Conservation (phyloP, 2,113 vertebrate genomes). For the Mohoua ochrocephala region DNA sequence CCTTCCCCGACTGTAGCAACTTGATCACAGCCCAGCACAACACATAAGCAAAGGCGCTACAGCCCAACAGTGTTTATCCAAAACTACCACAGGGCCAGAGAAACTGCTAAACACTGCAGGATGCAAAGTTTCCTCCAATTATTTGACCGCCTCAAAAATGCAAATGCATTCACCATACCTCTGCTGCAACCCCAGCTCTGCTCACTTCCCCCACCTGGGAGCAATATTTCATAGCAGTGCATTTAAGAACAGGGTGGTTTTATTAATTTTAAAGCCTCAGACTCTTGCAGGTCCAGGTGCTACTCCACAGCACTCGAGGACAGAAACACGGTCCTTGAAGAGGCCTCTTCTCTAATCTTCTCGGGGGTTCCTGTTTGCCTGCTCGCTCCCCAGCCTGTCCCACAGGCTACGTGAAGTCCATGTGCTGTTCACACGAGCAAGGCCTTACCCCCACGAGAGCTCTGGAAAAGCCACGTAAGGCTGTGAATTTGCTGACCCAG, state of each 20-base stretch:
- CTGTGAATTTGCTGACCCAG: slow-evolving; percentile 13
- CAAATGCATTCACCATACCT: neutral
- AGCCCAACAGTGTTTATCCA: slow-evolving; percentile 3
- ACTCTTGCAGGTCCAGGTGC: neutral
- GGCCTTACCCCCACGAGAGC: neutral
- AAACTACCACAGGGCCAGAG: neutral
- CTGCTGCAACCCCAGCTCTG: neutral
- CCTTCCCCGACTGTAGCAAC: neutral
- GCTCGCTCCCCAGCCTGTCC: neutral
- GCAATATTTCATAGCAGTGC: slow-evolving; percentile 3
- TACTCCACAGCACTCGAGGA: neutral
- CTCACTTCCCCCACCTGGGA: neutral
- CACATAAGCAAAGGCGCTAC: neutral
- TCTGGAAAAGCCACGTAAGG: neutral
- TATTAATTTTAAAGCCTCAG: slow-evolving; percentile 25
- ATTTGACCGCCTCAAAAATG: neutral
- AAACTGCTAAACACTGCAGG: neutral
- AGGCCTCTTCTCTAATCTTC: neutral
- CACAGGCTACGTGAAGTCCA: neutral
- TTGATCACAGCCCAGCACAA: neutral
- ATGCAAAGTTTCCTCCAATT: slow-evolving; percentile 12
- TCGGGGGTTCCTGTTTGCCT: fast-evolving
- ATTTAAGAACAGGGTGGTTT: neutral
- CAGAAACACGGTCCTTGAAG: neutral
- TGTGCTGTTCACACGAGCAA: neutral